Conservation (phyloP, 2,888 invertebrate genomes). For the Plusia festucae region DNA sequence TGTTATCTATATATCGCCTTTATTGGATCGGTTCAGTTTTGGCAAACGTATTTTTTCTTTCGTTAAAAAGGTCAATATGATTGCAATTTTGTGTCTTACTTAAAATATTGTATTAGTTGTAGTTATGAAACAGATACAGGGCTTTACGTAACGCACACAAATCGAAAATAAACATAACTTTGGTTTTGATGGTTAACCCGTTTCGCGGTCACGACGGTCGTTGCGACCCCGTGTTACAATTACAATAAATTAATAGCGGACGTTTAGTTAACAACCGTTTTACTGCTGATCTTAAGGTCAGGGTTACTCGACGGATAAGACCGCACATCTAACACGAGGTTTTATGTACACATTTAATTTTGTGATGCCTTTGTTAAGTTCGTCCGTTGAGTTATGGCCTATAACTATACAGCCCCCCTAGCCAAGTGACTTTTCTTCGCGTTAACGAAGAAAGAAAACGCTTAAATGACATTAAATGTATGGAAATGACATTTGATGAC, state of each 20-base stretch:
- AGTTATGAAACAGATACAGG: not conserved
- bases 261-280: constrained; percentile 64
- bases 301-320: constrained; percentile 15
- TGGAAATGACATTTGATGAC: too few relatives aligned
- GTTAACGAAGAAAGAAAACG: too few relatives aligned
- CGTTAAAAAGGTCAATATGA: too few relatives aligned
- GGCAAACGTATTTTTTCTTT: too few relatives aligned
- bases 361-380: not conserved
- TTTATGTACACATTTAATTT: constrained; percentile 28
- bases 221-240: constrained; percentile 64
- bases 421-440: too few relatives aligned
- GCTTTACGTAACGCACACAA: not conserved
- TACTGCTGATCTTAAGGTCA: constrained; percentile 47
- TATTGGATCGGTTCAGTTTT: too few relatives aligned
- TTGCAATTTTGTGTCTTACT: too few relatives aligned
- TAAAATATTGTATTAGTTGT: too few relatives aligned
- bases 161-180: constrained; percentile 8
- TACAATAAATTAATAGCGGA: constrained; percentile 71
- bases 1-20: too few relatives aligned
- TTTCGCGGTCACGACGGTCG: constrained; percentile 52
- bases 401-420: not conserved
- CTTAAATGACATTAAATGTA: too few relatives aligned
- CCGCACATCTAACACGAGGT: constrained; percentile 12
- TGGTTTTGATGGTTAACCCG: constrained; percentile 46
- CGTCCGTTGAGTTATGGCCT: not conserved